phyloP scores from a whole-genome alignment of 2,797 vertebrate species.

The Eupleurogrammus muticus region DNA sequence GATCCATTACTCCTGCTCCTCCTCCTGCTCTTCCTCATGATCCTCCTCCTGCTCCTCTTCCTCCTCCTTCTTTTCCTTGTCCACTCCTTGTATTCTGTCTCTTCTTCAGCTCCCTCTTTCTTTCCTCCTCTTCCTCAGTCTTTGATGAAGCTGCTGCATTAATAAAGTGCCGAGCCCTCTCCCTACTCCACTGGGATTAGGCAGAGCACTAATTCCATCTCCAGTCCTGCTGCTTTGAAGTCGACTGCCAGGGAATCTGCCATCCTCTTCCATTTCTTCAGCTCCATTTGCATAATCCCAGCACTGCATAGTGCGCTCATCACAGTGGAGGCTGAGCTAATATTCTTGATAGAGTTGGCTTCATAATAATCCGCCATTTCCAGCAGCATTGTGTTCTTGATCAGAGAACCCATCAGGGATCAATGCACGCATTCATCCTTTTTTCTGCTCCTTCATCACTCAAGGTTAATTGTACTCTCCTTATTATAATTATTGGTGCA shows the following conservation, averaged over 20 bases:
- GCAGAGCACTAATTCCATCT: constrained; percentile 84
- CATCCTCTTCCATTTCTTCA: constrained; percentile 67
- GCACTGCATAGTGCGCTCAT: constrained; percentile 76
- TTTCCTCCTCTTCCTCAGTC: constrained; percentile 37
- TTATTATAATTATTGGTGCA: constrained; percentile 63
- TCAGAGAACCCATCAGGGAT: constrained; percentile 53
- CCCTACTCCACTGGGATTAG: constrained; percentile 82
- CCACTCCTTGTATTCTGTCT: constrained; percentile 22
- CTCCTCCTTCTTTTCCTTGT: constrained; percentile 25
- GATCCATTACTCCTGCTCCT: constrained; percentile 33
- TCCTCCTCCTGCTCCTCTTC: constrained; percentile 14
- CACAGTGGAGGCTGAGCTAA: constrained; percentile 78
- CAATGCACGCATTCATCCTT: constrained; percentile 52
- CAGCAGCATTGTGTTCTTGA: constrained; percentile 43
- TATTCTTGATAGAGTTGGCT: constrained; percentile 65
- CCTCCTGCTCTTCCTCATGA: constrained; percentile 38
- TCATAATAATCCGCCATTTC: constrained; percentile 70
- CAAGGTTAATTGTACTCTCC: constrained; percentile 28
- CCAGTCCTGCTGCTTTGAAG: constrained; percentile 83
- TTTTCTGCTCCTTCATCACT: constrained; percentile 40
- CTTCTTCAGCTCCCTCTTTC: constrained; percentile 23
- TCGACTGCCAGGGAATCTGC: constrained; percentile 75
- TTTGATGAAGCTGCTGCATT: constrained; percentile 77
- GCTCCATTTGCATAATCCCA: constrained; percentile 83
- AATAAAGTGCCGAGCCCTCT: constrained; percentile 76